Base-by-base conservation (phyloP, 92 coral and sea anemone species). In the Epizoanthus rinbou region DNA sequence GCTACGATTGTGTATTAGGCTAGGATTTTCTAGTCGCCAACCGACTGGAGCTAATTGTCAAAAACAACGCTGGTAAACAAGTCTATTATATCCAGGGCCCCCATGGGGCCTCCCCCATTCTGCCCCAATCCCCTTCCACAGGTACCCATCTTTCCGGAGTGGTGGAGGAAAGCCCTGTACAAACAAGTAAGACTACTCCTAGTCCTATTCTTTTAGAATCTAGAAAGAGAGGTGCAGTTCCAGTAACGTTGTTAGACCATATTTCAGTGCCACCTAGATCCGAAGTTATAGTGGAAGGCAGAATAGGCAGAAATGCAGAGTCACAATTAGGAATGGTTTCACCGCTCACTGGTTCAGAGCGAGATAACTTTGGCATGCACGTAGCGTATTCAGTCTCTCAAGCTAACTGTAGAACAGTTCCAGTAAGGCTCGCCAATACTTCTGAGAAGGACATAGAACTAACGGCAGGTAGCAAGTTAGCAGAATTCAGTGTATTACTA, bases 401-500 rank as follows among this genome's bases (percentile, higher is more conserved):
- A 28, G 82, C 83, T 17, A 23, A 57, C 86, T 33, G 22, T 22
- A 28, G 82, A 8, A 28, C 53, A 15, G 69, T 83, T 4, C 83
- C 86, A 19, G 60, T 83, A 9, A 70, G 64, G 37, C 28, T 73
- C 16, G 87, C 74, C 13, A 73, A 84, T 53, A 84, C 83, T 10
- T 4, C 64, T 8, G 60, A 71, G 21, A 73, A 83, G 17, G 68
- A 15, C 18, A 54, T 83, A 3, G 86, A 73, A 47, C 58, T 72
- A 16, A 28, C 23, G 35, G 53, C 84, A 19, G 74, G 75, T 9
- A 62, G 74, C 3, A 74, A 43, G 43, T 23, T 85, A 8, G 88
- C 75, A 18, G 67, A 62, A 21, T 75, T 85, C 22, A 60, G 74
- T 6, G 47, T 28, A 52, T 56, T 75, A 31, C 53, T 64, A 17